A percentile compares a stretch with the other conserved stretches of the same genome.
Conservation (phyloP, 23 tunicate genomes). For the Aplidium turbinatum region DNA sequence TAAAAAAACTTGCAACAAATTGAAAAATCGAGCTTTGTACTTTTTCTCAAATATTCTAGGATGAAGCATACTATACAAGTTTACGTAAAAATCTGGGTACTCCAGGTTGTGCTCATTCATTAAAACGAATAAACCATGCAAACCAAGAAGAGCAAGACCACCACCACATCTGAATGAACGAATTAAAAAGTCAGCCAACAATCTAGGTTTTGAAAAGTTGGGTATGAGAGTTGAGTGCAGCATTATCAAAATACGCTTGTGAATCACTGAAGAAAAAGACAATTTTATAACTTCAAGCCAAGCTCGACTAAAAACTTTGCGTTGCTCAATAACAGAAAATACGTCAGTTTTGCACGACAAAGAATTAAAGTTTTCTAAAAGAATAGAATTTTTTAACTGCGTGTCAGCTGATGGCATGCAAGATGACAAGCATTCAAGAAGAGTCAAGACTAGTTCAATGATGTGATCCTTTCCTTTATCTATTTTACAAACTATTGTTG, state of each 20-base stretch:
- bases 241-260: conserved; percentile 57
- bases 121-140: conserved; percentile 74
- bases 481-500: conserved; percentile 4
- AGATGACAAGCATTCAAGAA: conserved; percentile 32
- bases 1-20: conserved; percentile 60
- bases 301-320: conserved; percentile 47
- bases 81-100: conserved; percentile 74
- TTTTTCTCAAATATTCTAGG: conserved; percentile 82
- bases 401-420: conserved; percentile 23
- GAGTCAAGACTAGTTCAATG: conserved; percentile 14
- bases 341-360: no score
- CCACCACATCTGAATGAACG: conserved; percentile 60
- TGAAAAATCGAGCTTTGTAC: conserved; percentile 73
- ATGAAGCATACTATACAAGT: conserved; percentile 74
- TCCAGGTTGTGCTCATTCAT: conserved; percentile 79
- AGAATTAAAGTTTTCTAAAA: neutral
- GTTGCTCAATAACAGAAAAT: conserved; percentile 15
- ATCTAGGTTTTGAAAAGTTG: conserved; percentile 69
- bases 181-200: conserved; percentile 78
- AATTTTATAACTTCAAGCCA: conserved; percentile 74
- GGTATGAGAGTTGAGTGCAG: conserved; percentile 62
- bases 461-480: neutral
- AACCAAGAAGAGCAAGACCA: conserved; percentile 64
- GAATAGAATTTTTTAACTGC: neutral
- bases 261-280: conserved; percentile 29